Evolutionary conservation across 2,888 invertebrate species (phyloP), one percentile per base, ranked within the genome.

Genomic region (Erannis defoliaria): DNA sequence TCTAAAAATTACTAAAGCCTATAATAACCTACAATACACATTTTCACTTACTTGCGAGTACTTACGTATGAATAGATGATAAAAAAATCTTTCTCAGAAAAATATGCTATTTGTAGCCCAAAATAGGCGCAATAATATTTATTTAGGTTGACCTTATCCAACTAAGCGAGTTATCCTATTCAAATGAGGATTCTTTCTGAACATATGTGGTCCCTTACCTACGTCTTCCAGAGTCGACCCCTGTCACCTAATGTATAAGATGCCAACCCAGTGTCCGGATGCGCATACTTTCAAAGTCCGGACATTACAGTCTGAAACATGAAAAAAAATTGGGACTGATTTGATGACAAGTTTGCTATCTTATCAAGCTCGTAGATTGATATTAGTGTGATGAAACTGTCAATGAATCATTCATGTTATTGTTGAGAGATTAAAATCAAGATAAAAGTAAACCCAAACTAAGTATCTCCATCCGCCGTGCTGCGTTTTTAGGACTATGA

Each of bases 171-270:
- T 55, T 48, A 55, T 58, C 58, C 60, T 49, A 56, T 72, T 66
- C 55, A 68, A 77, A 78, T 75, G 68, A 72, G 69, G 75, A 74
- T 76, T 77, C 76, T 68, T 69, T 46, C 38, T 37, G 9, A 59
- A 66, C 63, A 49, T 60, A 51, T 69, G 64, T n/a, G n/a, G 29
- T 40, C 53, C 50, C 62, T 63, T 45, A 62, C 61, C 61, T 55
- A 51, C 46, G 35, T 62, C 55, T 51, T 45, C 68, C 67, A 60
- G 70, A 60, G 55, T 66, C 65, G 68, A 76, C 74, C 74, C 72
- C 40, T 66, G 70, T 75, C 77, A 77, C 62, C 51, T 68, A 56
- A 70, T 69, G 65, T 72, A 54, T 67, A 61, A 60, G 70, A 69
- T 70, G 21, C 12, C 42, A 42, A 42, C 21, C 21, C 42, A 21